Conservation (phyloP, 2,888 invertebrate species). For the Dryomyza anilis region DNA sequence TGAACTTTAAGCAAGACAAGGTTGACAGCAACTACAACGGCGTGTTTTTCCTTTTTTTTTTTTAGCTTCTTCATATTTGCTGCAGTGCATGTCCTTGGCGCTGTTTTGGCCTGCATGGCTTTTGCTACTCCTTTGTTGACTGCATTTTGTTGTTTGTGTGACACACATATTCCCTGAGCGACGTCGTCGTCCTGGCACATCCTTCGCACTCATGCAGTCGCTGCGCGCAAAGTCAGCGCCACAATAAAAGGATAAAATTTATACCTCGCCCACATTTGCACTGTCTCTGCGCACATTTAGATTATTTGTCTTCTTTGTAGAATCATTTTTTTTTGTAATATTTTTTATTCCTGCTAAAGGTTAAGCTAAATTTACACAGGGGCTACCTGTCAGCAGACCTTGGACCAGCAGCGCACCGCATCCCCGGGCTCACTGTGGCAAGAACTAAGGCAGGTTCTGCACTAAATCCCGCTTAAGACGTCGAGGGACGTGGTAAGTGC, state of each 20-base stretch:
- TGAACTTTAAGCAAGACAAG: background rate
- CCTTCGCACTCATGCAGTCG: slow-evolving; percentile 1
- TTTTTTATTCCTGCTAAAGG: background rate
- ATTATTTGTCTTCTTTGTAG: background rate
- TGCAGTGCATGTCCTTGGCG: background rate
- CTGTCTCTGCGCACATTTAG: background rate
- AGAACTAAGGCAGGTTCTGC: background rate
- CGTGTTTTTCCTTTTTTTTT: too few relatives aligned
- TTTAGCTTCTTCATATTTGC: too few relatives aligned
- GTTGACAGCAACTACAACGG: background rate
- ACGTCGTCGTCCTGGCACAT: background rate
- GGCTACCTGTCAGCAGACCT: background rate
- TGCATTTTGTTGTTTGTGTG: background rate
- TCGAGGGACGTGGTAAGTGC: background rate
- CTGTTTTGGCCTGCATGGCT: background rate
- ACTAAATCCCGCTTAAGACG: background rate
- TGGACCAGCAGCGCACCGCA: background rate
- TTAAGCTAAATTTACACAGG: slow-evolving; percentile 1
- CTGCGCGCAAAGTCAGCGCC: background rate
- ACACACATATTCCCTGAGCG: slow-evolving; percentile 2
- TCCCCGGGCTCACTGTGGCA: background rate
- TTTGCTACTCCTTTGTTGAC: slow-evolving; percentile 5
- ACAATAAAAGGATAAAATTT: slow-evolving; percentile 8
- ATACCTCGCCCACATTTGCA: background rate
- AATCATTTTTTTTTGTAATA: too few relatives aligned